Conservation (phyloP, 2,113 vertebrate species). For the Syngnathus floridae region DNA sequence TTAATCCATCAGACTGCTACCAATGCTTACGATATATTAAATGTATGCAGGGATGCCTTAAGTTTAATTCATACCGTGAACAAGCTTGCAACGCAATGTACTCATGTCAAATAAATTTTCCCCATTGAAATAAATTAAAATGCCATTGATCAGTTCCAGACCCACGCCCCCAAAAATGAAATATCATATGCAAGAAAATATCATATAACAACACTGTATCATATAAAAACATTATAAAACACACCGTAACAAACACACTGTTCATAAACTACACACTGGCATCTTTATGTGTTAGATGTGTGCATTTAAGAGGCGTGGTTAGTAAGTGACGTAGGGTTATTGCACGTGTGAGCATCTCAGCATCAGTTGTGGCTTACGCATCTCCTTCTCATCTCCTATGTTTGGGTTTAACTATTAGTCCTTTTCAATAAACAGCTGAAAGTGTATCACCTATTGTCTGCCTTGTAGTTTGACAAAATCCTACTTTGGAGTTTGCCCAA, state of each 20-base stretch:
- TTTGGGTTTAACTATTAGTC: not conserved
- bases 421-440: no score
- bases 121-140: no score
- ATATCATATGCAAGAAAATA: no score
- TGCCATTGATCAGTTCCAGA: no score
- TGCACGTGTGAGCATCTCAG: not conserved
- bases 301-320: not conserved
- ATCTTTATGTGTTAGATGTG: not conserved
- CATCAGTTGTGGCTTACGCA: not conserved
- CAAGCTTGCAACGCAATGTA: no score
- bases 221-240: not conserved
- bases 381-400: not conserved
- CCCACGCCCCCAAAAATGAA: no score
- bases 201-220: no score
- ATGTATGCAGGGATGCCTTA: not conserved
- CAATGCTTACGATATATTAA: conserved; percentile 6
- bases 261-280: not conserved
- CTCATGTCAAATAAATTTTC: no score
- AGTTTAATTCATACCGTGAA: not conserved
- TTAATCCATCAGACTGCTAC: conserved; percentile 25
- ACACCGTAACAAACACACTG: not conserved
- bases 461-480: not conserved
- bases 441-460: not conserved
- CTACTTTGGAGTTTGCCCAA: not conserved
- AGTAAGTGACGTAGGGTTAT: not conserved